Base-by-base conservation (phyloP, 92 coral and sea anemone species). In the Epizoanthus rinbou region DNA sequence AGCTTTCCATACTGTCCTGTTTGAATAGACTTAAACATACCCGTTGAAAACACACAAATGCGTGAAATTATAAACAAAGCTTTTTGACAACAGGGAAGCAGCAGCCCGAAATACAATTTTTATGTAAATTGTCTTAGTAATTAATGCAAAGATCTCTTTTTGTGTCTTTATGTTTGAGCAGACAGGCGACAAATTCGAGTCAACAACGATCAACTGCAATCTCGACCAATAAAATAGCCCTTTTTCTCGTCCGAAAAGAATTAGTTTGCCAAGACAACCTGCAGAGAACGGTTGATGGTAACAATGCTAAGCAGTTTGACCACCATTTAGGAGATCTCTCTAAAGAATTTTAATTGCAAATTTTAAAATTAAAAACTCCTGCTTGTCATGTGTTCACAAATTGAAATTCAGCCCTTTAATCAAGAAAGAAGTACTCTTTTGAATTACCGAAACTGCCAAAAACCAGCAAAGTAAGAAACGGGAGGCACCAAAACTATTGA, bases 21-120 rank as follows among this genome's bases (percentile, higher is more conserved):
- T 63, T 78, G 57, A 78, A 78, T 78, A 62, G 71, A 78, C 57
- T 62, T 76, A 43, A 35, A 65, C 82, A 62, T 62, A 43, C 82
- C 52, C 71, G 24, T 78, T 69, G 23, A 39, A 78, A 62, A 65
- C 59, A 62, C 50, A 78, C 66, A 60, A 62, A 78, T 59, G 82
- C 24, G 82, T 62, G 71, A 75, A 35, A 75, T 18, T 18, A 75
- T 75, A 75, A 75, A 78, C 82, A 78, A 78, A 78, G 82, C 69
- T 58, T 78, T 78, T 25, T 62, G 41, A 78, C 82, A 62, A 60
- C 71, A 78, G 52, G 66, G 24, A 56, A 76, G 69, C 69, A 59
- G 50, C 82, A 76, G 68, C 33, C 69, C 16, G 57, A 78, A 78
- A 60, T 39, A 62, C 18, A 54, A 78, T 63, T 78, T 75, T 62